Evolutionary conservation across 2,113 vertebrate species (phyloP).

Genomic region (Chaetodon auriga): DNA sequence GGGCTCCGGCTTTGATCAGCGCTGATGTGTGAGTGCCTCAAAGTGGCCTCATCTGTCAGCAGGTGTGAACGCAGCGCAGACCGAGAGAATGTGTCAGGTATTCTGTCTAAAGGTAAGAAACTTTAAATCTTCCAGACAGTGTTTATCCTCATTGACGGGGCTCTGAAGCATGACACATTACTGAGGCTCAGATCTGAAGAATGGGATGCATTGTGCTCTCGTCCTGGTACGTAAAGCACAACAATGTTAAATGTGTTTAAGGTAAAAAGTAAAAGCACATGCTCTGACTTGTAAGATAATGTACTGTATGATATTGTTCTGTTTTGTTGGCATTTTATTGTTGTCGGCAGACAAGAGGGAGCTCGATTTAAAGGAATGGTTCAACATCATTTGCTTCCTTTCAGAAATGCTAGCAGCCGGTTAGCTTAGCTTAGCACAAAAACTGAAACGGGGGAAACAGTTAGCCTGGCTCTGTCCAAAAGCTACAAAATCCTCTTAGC

Average conservation of each 20-base stretch:
- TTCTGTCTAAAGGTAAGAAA: slow-evolving; percentile 61
- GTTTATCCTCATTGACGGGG: slow-evolving; percentile 53
- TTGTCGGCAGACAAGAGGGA: neutral
- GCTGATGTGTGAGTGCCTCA: slow-evolving; percentile 62
- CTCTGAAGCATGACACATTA: slow-evolving; percentile 33
- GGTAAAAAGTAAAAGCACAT: neutral
- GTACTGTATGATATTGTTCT: neutral
- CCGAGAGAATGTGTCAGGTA: slow-evolving; percentile 57
- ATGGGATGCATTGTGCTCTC: slow-evolving; percentile 29
- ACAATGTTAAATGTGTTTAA: neutral
- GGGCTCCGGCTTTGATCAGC: slow-evolving; percentile 72
- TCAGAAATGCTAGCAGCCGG: no score
- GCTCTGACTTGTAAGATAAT: neutral
- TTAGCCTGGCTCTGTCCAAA: neutral
- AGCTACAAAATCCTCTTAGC: neutral
- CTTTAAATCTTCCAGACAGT: slow-evolving; percentile 52
- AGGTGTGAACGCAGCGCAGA: slow-evolving; percentile 39
- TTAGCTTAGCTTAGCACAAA: slow-evolving; percentile 10
- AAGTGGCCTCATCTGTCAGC: slow-evolving; percentile 74
- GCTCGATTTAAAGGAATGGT: neutral
- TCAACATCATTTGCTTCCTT: neutral
- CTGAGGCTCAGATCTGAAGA: slow-evolving; percentile 15
- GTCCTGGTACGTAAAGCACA: neutral
- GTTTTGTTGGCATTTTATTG: neutral
- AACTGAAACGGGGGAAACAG: neutral